Evolutionary conservation across 2,888 invertebrate genomes (phyloP), one percentile per base, ranked within the genome.

Genomic region (Orchestes rusci): DNA sequence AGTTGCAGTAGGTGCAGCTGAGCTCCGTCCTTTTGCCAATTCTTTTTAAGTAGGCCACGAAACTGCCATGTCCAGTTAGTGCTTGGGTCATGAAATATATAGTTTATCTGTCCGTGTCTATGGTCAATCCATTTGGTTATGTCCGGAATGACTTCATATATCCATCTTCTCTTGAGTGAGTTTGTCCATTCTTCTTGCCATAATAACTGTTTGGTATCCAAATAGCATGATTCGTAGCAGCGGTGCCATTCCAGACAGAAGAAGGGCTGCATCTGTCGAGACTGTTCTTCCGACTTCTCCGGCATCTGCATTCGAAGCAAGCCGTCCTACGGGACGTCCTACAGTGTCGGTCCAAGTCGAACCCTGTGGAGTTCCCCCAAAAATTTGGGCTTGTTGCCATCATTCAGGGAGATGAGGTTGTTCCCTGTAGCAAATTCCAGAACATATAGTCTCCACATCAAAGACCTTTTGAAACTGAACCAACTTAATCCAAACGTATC

Each of bases 271-370:
- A 16, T 39, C 46, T 3, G 41, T 23, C 5, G 48, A 45, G 4
- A 41, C 39, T 8, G 53, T 53, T 15, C 39, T 17, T n/a, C 16
- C 5, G 30, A 41, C 10, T 34, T 39, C 15, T 30, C 36, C 10
- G 33, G 13, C n/a, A 20, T n/a, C 10, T 18, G 10, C 7, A 38
- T 2, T 10, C 16, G n/a, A 2, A 50, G 32, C 1, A 52, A 19
- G 12, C 36, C 45, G 19, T 50, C 48, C 16, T 51, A 53, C 32
- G 48, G 18, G 3, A 43, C 30, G 32, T 52, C 45, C 46, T 46
- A 46, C 33, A 47, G 32, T 8, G 41, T 34, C 7, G 52, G 49
- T 4, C 49, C 50, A 2, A 46, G 34, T 42, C 29, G 47, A 52
- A 1, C 52, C 45, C 40, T 50, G 50, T n/a, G 50, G 52, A 16